These are phyloP conservation scores for Parambassis ranga DNA, from an alignment of 2,797 vertebrate genomes.

Conservation along the genomic window DNA sequence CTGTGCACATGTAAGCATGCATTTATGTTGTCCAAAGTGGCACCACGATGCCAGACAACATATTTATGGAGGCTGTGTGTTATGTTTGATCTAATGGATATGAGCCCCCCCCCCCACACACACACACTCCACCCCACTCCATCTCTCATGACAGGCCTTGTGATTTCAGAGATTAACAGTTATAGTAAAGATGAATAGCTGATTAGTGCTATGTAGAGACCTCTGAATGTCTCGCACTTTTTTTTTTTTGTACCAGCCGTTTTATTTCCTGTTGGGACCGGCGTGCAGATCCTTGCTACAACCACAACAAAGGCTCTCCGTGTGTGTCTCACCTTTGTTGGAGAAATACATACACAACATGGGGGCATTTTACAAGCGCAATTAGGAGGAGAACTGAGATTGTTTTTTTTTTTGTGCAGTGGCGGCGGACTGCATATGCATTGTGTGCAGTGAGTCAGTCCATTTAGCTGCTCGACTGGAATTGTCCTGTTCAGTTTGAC, in stretches of 20 bases:
- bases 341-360: constrained; percentile 63
- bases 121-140: no score
- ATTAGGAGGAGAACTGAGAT: constrained; percentile 66
- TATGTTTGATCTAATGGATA: constrained; percentile 61
- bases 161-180: constrained; percentile 69
- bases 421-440: constrained; percentile 29
- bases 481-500: constrained; percentile 69
- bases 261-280: constrained; percentile 67
- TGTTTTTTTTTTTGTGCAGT: no score
- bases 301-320: constrained; percentile 74
- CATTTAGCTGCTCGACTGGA: constrained; percentile 62
- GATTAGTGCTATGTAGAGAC: constrained; percentile 56
- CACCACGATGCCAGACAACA: constrained; percentile 64
- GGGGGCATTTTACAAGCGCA: constrained; percentile 73
- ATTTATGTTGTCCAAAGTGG: constrained; percentile 58
- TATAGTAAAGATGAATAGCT: constrained; percentile 66
- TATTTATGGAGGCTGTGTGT: constrained; percentile 68
- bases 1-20: constrained; percentile 43
- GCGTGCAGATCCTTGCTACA: constrained; percentile 63
- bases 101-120: constrained; percentile 43
- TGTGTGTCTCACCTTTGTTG: constrained; percentile 69
- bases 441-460: constrained; percentile 57
- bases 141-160: constrained; percentile 30
- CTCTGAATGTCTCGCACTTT: constrained; percentile 66
- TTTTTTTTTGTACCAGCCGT: constrained; percentile 65